Base-by-base conservation (phyloP, 2,797 vertebrate genomes). In the Mus minutoides region DNA sequence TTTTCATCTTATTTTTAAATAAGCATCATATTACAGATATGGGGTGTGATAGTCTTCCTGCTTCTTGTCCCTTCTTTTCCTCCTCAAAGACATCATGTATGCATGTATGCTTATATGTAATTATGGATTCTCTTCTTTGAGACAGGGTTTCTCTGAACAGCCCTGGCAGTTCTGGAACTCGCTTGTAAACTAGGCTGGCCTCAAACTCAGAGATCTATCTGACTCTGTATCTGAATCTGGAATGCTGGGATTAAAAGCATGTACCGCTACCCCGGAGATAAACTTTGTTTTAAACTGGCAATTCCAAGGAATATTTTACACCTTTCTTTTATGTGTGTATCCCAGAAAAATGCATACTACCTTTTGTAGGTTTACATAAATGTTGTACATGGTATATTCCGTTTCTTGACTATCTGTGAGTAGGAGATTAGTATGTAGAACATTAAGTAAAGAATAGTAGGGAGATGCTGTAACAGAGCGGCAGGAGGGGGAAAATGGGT, bases 191-290 rank as follows among this genome's bases (percentile, higher is more conserved):
- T 14, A n/a, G 14, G 31, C 64, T 69, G 64, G 16, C 31, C 64
- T 69, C 14, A 26, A 69, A 71, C 17, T 71, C 67, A 71, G n/a
- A 69, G 67, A 64, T 64, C 62, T 64, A 64, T 64, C 62, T 71
- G 49, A 9, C 49, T 49, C 67, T 8, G 3, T 64, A 31, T 64
- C 62, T 71, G 49, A 49, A 9, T 10, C 67, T 8, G 3, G 17
- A 71, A 19, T 69, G 34, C 67, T 37, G 69, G n/a, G 17, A 40
- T 73, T 73, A 73, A 73, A 73, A 9, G 69, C n/a, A 11, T 73
- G 19, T 37, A 4, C n/a, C 19, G 40, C 19, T 7, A 4, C 4
- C 9, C 19, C n/a, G 0, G 3, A n/a, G 8, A 37, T 73, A 73
- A 37, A 17, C 71, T 43, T 75, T 75, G 40, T 40, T 43, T 75